Evolutionary conservation across 1,140 invertebrate genomes (phyloP).

Genomic region (Steinernema khuongi): DNA sequence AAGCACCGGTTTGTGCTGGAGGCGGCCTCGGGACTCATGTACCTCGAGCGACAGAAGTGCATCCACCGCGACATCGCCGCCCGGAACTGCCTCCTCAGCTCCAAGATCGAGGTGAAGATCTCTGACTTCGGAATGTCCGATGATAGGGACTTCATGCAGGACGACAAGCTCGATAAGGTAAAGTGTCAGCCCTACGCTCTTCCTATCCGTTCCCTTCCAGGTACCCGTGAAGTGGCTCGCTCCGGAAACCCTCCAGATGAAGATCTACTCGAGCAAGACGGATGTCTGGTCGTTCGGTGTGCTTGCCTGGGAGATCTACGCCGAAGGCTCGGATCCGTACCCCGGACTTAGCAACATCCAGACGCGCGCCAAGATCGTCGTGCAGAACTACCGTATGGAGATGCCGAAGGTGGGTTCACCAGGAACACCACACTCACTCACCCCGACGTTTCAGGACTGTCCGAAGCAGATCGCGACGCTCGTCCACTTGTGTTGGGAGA

Average conservation of each 20-base stretch:
- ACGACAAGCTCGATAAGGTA: conserved; percentile 90
- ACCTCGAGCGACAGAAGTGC: conserved; percentile 65
- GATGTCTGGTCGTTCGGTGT: conserved; percentile 41
- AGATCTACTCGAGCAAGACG: conserved; percentile 36
- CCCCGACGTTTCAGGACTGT: conserved; percentile 66
- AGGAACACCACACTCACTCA: not conserved
- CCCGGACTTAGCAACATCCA: conserved; percentile 30
- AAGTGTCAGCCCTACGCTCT: not conserved
- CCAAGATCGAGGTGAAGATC: conserved; percentile 79
- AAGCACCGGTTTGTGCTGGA: conserved; percentile 41
- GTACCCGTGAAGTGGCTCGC: conserved; percentile 42
- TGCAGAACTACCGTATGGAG: conserved; percentile 66
- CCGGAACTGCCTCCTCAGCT: conserved; percentile 85
- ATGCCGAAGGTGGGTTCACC: conserved; percentile 23
- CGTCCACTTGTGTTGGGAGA: conserved; percentile 87
- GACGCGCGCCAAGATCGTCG: conserved; percentile 61
- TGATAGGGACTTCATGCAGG: conserved; percentile 84
- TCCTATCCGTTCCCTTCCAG: not conserved
- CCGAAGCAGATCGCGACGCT: conserved; percentile 82
- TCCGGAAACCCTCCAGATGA: conserved; percentile 36
- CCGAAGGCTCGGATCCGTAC: conserved; percentile 36
- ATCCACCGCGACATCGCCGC: conserved; percentile 90
- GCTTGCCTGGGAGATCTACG: conserved; percentile 42
- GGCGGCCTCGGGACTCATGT: conserved; percentile 32
- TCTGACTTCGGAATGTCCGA: conserved; percentile 92